Base-by-base conservation (phyloP, 2,113 vertebrate species). In the Petroica traversi region DNA sequence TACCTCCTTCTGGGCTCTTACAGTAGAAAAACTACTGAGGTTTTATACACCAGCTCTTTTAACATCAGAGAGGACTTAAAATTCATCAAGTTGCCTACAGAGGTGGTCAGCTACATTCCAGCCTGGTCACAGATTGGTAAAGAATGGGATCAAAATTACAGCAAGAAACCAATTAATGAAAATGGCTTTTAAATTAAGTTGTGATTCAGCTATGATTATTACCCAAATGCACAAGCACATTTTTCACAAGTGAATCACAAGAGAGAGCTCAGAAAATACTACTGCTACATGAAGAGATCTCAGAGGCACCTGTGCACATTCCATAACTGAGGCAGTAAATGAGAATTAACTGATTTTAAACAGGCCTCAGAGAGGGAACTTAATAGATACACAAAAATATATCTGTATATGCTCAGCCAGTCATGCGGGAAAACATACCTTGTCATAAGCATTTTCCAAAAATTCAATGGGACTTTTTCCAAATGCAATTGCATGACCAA, bases 401-500 rank as follows among this genome's bases (percentile, higher is more conserved):
- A 61, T 29, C 12, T 22, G 10, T 18, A 26, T 9, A n/a, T 11
- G 9, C 19, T 40, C 43, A 43, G 34, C 12, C 15, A 59, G 26
- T 25, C 13, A 8, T 3, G 19, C 15, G 4, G 10, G 23, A 59
- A 74, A 40, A 91, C 98, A 94, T 92, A 99, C 99, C 98, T 99
- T 99, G 55, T 99, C 98, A 69, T 99, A 99, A 9, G 99, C 99
- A 34, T 98, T 98, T 97, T 99, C 99, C 74, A 99, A 95, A 96
- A 99, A 99, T 41, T 99, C 99, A 93, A 99, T 99, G 77, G 99
- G 99, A 88, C 98, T 99, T 97, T 97, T 99, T 33, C 99, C 99
- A 97, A 99, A 99, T 23, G 99, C 98, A 19, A 99, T 77, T 8
- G 99, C 99, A 77, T 99, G 99, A 16, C 99, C 99, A 69, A 99